These are phyloP conservation scores for Cryptosula pallasiana DNA, from an alignment of 2,888 invertebrate species.

Conservation along the genomic window DNA sequence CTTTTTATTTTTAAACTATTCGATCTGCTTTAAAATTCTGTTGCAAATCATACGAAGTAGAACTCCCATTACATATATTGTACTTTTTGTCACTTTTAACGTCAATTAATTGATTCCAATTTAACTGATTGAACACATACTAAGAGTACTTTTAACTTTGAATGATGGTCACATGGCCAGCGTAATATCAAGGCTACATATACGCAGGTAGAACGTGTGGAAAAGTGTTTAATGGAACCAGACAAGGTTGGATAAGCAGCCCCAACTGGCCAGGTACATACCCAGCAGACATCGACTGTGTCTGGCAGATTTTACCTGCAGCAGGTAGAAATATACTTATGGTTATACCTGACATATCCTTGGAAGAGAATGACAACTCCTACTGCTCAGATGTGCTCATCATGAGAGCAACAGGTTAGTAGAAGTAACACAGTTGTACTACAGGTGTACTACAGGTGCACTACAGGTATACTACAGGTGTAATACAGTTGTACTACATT, in stretches of 20 bases:
- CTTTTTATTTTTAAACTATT: too few species aligned
- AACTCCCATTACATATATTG: too few species aligned
- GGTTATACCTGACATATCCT: constrained; percentile 53
- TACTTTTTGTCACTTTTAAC: too few species aligned
- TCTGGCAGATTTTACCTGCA: constrained; percentile 53
- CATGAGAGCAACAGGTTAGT: constrained; percentile 52
- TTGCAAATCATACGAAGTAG: too few species aligned
- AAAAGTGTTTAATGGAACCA: constrained; percentile 33
- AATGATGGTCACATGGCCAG: too few species aligned
- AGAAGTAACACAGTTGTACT: neutral
- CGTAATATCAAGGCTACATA: too few species aligned
- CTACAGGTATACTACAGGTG: too few species aligned
- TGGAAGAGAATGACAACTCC: constrained; percentile 40
- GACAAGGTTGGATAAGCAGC: constrained; percentile 52
- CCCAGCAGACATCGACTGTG: constrained; percentile 52
- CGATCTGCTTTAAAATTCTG: too few species aligned
- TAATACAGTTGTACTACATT: too few species aligned
- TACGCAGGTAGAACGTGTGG: constrained; percentile 44
- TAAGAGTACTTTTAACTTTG: too few species aligned
- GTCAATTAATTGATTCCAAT: too few species aligned
- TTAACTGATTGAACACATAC: too few species aligned
- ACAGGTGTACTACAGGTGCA: neutral
- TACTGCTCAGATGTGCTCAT: constrained; percentile 53
- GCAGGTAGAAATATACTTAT: constrained; percentile 52
- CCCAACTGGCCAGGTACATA: constrained; percentile 56